Evolutionary conservation across 2,113 vertebrate genomes (phyloP), one percentile per base, ranked within the genome.

Genomic region (Vicugna pacos): DNA sequence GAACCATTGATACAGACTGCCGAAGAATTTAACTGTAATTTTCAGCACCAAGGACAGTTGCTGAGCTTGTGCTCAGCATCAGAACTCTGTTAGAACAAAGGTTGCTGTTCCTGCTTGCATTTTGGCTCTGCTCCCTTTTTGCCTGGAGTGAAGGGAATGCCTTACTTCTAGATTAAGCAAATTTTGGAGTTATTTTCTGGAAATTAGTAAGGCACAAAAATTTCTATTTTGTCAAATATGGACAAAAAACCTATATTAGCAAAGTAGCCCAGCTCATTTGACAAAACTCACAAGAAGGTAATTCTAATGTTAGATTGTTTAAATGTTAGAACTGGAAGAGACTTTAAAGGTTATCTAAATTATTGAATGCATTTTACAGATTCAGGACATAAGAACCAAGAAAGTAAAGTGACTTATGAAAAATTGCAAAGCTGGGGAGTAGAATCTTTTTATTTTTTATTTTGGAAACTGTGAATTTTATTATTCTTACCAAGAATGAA

Each of bases 11-110:
- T 73, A 1, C 10, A 19, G n/a, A 76, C 20, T 4, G 22, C 22
- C 50, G 38, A 88, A 35, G 62, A 77, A 50, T 9, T 42, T 16
- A 10, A 9, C 24, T 70, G 50, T 56, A 24, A 38, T n/a, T 75
- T 91, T 96, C 92, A 97, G 95, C 46, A 97, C 93, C 58, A 81
- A 35, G 93, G 82, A 20, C 89, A 96, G 92, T 62, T 73, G 19
- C 76, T 0, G 4, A 76, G 14, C 13, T 32, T 32, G 20, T 0
- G 0, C 1, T 64, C 6, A 11, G 26, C 1, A 0, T 56, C 14
- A 24, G 9, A 50, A 15, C 62, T 73, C 1, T 42, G 5, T 28
- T 5, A 26, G 35, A 67, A 56, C 70, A 50, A 62, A 60, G 16
- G 2, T n/a, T 79, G 35, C 11, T 42, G 11, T 73, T 20, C 38